phyloP scores from a whole-genome alignment of 2,113 vertebrate species.

The Bos javanicus region DNA sequence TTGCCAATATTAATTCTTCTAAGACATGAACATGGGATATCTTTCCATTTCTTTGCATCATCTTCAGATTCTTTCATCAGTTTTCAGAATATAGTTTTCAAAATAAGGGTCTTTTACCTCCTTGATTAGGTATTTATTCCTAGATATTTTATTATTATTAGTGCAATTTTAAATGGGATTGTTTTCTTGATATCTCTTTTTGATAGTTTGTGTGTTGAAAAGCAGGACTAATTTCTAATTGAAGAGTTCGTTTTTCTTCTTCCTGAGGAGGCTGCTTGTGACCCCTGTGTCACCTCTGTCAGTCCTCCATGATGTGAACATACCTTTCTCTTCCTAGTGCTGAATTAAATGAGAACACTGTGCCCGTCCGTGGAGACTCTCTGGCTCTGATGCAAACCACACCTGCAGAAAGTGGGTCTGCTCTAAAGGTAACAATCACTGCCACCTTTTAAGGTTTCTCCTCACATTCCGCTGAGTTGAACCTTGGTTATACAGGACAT shows the following conservation, averaged over 20 bases:
- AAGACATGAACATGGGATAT: neutral
- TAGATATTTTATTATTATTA: neutral
- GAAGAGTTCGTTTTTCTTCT: neutral
- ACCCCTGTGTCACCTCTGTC: neutral
- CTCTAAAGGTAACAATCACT: slow-evolving; percentile 77
- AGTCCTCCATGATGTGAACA: neutral
- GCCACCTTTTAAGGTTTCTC: neutral
- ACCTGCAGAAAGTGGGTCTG: slow-evolving; percentile 58
- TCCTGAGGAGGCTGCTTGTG: neutral
- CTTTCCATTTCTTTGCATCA: neutral
- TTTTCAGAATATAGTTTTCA: neutral
- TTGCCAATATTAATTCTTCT: neutral
- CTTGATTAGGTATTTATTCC: neutral
- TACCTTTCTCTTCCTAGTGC: slow-evolving; percentile 69
- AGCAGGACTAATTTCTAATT: neutral
- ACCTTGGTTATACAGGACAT: neutral
- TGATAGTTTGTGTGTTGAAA: neutral
- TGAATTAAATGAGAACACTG: slow-evolving; percentile 51
- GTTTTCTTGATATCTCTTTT: neutral
- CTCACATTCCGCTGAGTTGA: neutral
- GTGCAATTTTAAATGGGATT: neutral
- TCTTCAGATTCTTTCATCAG: neutral
- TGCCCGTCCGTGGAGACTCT: slow-evolving; percentile 58
- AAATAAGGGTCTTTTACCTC: neutral
- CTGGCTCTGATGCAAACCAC: slow-evolving; percentile 37